Percentiles rank a stretch among this genome's conserved stretches.
These are phyloP conservation scores for Sinocyclocheilus rhinocerous DNA, from an alignment of 2,113 vertebrate genomes.

Conservation along the genomic window DNA sequence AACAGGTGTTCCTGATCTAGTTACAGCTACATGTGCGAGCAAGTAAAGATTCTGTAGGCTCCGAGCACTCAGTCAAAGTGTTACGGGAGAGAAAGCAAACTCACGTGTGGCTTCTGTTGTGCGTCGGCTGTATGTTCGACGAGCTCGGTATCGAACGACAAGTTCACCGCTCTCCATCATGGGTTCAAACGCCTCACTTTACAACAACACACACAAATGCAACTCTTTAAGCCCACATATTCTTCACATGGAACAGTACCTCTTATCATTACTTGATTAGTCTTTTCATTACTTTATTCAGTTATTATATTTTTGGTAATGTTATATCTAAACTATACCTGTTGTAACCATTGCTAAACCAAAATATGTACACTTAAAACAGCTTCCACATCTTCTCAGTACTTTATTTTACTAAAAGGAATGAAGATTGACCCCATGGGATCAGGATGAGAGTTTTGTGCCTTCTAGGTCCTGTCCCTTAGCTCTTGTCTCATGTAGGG, in stretches of 20 bases:
- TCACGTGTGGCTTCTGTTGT: constrained; percentile 89
- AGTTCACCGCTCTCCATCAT: constrained; percentile 88
- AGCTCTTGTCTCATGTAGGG: not conserved
- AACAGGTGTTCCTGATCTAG: not conserved
- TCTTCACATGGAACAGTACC: not conserved
- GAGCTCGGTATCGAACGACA: constrained; percentile 87
- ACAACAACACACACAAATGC: constrained; percentile 21
- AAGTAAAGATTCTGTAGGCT: not conserved
- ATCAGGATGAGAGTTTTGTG: not conserved
- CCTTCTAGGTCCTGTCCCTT: not conserved
- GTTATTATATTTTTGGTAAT: not conserved
- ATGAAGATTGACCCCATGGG: not conserved
- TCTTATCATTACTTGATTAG: too few species aligned
- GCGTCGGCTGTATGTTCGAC: constrained; percentile 87
- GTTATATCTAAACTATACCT: not conserved
- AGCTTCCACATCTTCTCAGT: not conserved
- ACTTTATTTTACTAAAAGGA: not conserved
- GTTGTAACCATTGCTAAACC: not conserved
- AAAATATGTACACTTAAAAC: not conserved
- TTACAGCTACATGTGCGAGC: constrained; percentile 4
- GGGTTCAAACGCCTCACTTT: constrained; percentile 87
- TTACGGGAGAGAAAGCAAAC: constrained; percentile 56
- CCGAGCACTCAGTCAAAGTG: too few species aligned
- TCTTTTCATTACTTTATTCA: not conserved
- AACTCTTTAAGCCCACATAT: not conserved